A percentile compares a stretch with the other conserved stretches of the same genome.
Conservation (phyloP, 2,888 invertebrate genomes). For the Julus scandinavius region DNA sequence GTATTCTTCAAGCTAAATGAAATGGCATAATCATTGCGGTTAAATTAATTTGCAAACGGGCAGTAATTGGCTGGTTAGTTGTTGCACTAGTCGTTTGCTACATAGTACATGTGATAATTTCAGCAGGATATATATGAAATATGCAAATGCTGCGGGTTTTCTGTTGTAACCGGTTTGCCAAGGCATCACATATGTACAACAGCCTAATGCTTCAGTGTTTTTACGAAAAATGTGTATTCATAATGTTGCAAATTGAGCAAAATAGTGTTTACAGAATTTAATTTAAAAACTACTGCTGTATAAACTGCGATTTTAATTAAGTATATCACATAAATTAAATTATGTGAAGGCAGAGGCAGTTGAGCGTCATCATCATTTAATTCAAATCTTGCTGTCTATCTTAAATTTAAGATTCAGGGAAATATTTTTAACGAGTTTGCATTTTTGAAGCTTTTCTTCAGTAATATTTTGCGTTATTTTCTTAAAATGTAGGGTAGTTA, state of each 20-base stretch:
- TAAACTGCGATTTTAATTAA: too few relatives aligned
- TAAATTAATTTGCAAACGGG: not conserved
- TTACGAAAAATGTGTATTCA: too few relatives aligned
- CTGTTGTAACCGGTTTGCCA: not conserved
- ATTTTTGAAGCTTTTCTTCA: too few relatives aligned
- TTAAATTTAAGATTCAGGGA: too few relatives aligned
- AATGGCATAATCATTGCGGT: conserved; percentile 45
- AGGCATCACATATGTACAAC: not conserved
- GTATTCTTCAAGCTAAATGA: conserved; percentile 22
- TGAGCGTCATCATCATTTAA: too few relatives aligned
- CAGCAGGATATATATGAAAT: not conserved
- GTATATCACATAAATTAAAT: too few relatives aligned
- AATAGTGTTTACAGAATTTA: not conserved
- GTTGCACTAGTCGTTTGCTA: not conserved
- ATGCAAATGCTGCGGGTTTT: conserved; percentile 21
- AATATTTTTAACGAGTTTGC: too few relatives aligned
- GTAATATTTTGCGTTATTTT: too few relatives aligned
- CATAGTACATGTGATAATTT: not conserved
- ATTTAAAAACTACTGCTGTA: too few relatives aligned
- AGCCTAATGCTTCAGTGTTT: not conserved
- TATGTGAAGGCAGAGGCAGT: too few relatives aligned
- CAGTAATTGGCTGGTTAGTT: not conserved
- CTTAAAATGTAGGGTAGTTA: too few relatives aligned
- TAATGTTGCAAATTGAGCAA: not conserved
- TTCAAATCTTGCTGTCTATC: too few relatives aligned